Evolutionary conservation across 2,113 vertebrate species (phyloP).

Genomic region (Cinclus mexicanus): DNA sequence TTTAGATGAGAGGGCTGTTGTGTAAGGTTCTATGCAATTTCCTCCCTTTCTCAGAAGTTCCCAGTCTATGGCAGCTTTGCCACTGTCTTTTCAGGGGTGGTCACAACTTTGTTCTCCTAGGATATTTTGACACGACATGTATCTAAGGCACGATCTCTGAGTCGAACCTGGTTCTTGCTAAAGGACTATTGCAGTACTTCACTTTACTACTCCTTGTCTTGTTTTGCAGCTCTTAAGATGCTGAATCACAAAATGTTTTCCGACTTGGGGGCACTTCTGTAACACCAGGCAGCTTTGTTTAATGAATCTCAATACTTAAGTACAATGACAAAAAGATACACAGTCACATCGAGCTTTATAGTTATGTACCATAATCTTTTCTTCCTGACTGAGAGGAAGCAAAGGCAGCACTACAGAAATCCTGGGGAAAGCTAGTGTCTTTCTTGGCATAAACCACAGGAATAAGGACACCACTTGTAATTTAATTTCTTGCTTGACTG

Average conservation of each 20-base stretch:
- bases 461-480: conserved; percentile 12
- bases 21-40: neutral
- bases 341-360: neutral
- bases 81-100: neutral
- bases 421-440: neutral
- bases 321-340: neutral
- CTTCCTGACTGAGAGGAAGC: neutral
- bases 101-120: neutral
- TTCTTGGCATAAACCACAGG: conserved; percentile 8
- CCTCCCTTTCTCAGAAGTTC: neutral
- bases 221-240: neutral
- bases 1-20: neutral
- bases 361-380: neutral
- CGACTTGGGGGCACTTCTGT: neutral
- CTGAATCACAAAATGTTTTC: neutral
- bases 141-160: neutral
- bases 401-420: neutral
- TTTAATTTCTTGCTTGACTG: conserved; percentile 63
- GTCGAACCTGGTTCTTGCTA: neutral
- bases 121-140: neutral
- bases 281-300: neutral
- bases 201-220: neutral
- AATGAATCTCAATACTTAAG: neutral
- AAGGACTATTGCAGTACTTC: neutral
- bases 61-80: neutral